Evolutionary conservation across 2,797 vertebrate genomes (phyloP).

Genomic region (Eidolon dupreanum): DNA sequence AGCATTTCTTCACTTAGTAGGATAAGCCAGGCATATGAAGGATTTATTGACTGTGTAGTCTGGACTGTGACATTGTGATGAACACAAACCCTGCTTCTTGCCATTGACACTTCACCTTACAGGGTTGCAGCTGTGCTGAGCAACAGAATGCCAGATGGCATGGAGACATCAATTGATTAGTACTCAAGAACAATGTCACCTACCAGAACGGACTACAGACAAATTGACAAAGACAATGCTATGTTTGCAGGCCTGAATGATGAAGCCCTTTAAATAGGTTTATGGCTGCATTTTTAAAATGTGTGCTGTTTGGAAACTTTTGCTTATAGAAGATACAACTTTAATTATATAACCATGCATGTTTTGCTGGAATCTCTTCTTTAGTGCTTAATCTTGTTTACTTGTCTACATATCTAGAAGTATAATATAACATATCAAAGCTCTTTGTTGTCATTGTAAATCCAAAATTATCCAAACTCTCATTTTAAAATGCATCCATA

Average conservation of each 20-base stretch:
- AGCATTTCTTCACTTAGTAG: not conserved
- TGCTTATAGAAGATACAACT: not conserved
- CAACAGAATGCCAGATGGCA: conserved; percentile 67
- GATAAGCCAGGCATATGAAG: not conserved
- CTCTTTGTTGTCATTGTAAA: not conserved
- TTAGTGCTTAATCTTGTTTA: not conserved
- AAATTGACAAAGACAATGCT: conserved; percentile 56
- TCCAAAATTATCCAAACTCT: not conserved
- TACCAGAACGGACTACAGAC: not conserved
- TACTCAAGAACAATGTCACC: conserved; percentile 67
- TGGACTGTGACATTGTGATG: not conserved
- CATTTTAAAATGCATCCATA: not conserved
- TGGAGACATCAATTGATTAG: conserved; percentile 65
- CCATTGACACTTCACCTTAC: conserved; percentile 32
- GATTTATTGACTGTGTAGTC: conserved; percentile 29
- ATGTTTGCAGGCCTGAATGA: conserved; percentile 35
- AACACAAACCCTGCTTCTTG: conserved; percentile 19
- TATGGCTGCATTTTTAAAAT: conserved; percentile 11
- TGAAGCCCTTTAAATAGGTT: conserved; percentile 49
- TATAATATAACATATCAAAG: not conserved
- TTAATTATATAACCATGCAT: not conserved
- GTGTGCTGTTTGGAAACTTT: not conserved
- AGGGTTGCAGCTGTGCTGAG: conserved; percentile 42
- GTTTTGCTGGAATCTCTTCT: not conserved
- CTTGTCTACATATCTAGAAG: not conserved